Base-by-base conservation (phyloP, 35 echinoderm and acorn worm genomes). In the Diadema setosum region DNA sequence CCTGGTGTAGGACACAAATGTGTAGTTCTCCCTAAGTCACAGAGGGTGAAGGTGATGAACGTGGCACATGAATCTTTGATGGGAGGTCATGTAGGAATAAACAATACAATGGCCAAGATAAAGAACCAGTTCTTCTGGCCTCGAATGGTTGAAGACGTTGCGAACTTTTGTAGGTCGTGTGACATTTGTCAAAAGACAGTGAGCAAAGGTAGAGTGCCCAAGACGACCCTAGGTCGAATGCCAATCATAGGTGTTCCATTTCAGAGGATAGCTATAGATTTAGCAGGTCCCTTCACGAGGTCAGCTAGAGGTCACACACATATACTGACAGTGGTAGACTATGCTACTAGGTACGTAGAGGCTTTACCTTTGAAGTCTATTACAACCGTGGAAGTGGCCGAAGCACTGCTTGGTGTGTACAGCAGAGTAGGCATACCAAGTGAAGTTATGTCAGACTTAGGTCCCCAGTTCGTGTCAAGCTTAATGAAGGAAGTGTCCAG, bases 331-430 rank as follows among this genome's bases (percentile, higher is more conserved):
- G 9, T 87, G 21, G 81, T 90, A 18, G 92, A 94, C 36, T 94
- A 85, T 61, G 92, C 92, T 0, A 94, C 87, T 9, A 42, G 92
- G 59, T 94, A 85, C 50, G 86, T 87, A 15, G 92, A 90, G 49
- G 88, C 92, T 12, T 34, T 81, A 16, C 92, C 92, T 32, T 32
- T 94, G 5, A 65, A 76, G 50, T 58, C 46, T 16, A 84, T 85
- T 16, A 81, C 85, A 18, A 46, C 87, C 14, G 50, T 58, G 78
- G 74, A 17, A 18, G 58, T 94, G n/a, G 92, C 92, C 26, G 92
- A 94, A 81, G 92, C 92, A 30, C 57, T 91, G 45, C 3, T 94
- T 35, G 81, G 23, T 37, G 33, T 91, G 1, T 90, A 52, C 60
- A 58, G 42, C 31, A 44, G 81, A 35, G 57, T 94, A 16, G 87